Evolutionary conservation across 1,140 invertebrate genomes (phyloP), one percentile per base, ranked within the genome.

Genomic region (Ctenoplectra terminalis): DNA sequence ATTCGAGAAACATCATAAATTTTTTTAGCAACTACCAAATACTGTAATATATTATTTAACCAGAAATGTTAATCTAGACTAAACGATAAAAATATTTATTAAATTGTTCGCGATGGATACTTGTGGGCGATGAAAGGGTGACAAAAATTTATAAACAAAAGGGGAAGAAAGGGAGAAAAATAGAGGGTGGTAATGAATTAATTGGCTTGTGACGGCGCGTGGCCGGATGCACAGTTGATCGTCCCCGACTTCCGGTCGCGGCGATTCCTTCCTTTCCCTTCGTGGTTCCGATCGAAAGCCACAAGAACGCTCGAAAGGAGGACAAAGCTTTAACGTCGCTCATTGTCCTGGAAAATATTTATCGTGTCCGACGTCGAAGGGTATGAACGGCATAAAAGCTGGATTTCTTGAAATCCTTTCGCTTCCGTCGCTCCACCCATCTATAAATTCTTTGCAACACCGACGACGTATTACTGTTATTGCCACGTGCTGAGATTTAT

Each of bases 311-410:
- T 23, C n/a, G 23, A 81, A 75, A 63, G 61, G 40, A 40, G 71
- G 43, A 69, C 58, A 60, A 58, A 75, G 29, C 58, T 75, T 48
- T 15, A 78, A 69, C 71, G 56, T 75, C 46, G 71, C 63, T 64
- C 87, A 90, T 89, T 91, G 89, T 91, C 52, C 83, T 79, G 85
- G 88, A 89, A 90, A 92, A 92, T 92, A 92, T 92, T 91, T 92
- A 92, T 92, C 79, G 86, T 63, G 29, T 61, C 87, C 73, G 60
- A 67, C 29, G 77, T 56, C 69, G 75, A 69, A 78, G 56, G 86
- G 43, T 81, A 88, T 50, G 70, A 72, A 80, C 78, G 20, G 72
- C 48, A 79, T 54, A 61, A 61, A 85, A 82, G 75, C 69, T 84
- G 54, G 76, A 66, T 71, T 82, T 64, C 82, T 82, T 80, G 34